A percentile compares a stretch with the other conserved stretches of the same genome.
phyloP scores from a whole-genome alignment of 1,140 invertebrate genomes.

The Tetranychus urticae region DNA sequence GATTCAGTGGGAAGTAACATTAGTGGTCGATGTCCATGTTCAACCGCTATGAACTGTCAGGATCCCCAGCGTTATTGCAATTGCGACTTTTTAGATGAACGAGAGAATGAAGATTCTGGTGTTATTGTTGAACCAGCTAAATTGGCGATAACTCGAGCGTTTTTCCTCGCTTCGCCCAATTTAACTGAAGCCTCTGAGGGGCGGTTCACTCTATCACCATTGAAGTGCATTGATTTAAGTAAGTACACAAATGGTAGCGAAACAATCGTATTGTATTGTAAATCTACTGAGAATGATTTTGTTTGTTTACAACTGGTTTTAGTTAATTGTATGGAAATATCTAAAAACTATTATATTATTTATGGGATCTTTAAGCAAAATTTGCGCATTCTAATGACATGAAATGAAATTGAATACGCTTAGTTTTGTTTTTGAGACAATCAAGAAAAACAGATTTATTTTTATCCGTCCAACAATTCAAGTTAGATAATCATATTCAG shows the following conservation, averaged over 20 bases:
- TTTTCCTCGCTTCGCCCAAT: conserved; percentile 60
- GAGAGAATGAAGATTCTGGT: conserved; percentile 59
- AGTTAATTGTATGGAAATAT: too few species aligned
- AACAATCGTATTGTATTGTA: too few species aligned
- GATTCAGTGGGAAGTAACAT: conserved; percentile 9
- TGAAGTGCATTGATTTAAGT: conserved; percentile 85
- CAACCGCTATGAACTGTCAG: conserved; percentile 48
- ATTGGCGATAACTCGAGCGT: conserved; percentile 67
- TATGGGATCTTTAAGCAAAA: too few species aligned
- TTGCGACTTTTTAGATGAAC: conserved; percentile 47
- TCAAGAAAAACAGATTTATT: too few species aligned
- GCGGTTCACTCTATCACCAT: conserved; percentile 57
- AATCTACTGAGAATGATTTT: too few species aligned
- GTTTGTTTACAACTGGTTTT: too few species aligned
- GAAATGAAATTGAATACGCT: too few species aligned
- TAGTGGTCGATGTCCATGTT: conserved; percentile 12
- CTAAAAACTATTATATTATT: too few species aligned
- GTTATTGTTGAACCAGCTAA: conserved; percentile 47
- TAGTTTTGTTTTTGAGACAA: too few species aligned
- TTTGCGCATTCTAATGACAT: too few species aligned
- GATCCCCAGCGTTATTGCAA: conserved; percentile 58
- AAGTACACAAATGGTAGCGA: conserved; percentile 18
- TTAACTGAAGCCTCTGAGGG: conserved; percentile 52
- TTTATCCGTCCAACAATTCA: too few species aligned
- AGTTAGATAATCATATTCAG: too few species aligned